Evolutionary conservation across 2,888 invertebrate species (phyloP).

Genomic region (Smittia aterrima): DNA sequence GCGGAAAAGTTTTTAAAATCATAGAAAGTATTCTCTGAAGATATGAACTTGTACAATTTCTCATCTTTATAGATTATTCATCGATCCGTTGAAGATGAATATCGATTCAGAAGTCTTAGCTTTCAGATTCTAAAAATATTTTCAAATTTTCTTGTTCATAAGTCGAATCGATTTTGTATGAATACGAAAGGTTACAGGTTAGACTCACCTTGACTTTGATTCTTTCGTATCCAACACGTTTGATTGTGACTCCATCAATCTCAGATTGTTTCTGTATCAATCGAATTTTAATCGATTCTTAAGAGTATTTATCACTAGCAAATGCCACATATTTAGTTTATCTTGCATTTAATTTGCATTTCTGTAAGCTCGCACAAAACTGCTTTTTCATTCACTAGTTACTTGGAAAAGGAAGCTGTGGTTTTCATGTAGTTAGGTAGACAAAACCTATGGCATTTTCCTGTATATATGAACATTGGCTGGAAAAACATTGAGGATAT

Average conservation of each 20-base stretch:
- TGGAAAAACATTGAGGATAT: too few relatives aligned
- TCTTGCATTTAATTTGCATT: too few relatives aligned
- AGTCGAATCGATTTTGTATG: neutral
- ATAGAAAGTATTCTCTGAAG: neutral
- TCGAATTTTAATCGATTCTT: constrained; percentile 40
- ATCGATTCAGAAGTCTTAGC: neutral
- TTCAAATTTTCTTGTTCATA: neutral
- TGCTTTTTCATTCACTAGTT: neutral
- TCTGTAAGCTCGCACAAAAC: neutral
- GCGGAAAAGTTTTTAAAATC: neutral
- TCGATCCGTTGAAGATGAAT: neutral
- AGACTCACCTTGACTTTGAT: constrained; percentile 32
- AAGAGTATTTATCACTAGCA: constrained; percentile 6
- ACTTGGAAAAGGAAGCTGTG: neutral
- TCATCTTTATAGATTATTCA: constrained; percentile 20
- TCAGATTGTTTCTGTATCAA: constrained; percentile 34
- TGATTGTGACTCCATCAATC: constrained; percentile 33
- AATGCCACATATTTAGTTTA: constrained; percentile 40
- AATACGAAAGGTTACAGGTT: neutral
- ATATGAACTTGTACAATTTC: constrained; percentile 30
- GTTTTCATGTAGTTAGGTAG: neutral
- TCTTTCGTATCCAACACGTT: constrained; percentile 19
- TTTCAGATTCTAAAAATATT: constrained; percentile 9
- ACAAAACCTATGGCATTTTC: constrained; percentile 22
- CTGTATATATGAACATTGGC: neutral